Conservation (phyloP, 2,888 invertebrate species). For the Leptopilina syphax region DNA sequence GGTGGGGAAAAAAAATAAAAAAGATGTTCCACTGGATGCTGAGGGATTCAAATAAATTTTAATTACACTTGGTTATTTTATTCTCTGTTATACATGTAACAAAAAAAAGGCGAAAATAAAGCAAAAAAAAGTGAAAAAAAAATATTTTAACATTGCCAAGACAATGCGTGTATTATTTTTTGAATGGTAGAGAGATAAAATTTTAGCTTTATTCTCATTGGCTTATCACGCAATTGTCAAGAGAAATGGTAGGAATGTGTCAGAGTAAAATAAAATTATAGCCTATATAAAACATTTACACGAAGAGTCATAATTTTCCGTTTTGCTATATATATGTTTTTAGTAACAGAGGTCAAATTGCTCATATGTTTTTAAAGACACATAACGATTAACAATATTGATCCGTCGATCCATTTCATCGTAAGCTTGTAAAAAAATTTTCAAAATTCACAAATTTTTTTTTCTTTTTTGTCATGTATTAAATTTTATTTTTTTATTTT, state of each 20-base stretch:
- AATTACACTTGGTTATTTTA: neutral
- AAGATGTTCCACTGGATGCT: neutral
- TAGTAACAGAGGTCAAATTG: neutral
- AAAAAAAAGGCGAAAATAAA: neutral
- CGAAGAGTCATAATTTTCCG: constrained; percentile 13
- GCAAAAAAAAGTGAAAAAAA: neutral
- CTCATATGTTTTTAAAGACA: neutral
- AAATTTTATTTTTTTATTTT: too few species aligned
- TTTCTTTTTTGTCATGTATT: too few species aligned
- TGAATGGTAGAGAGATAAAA: neutral
- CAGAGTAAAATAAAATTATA: constrained; percentile 8
- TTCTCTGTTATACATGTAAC: neutral
- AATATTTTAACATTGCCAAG: too few species aligned
- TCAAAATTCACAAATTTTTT: too few species aligned
- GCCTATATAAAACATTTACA: neutral
- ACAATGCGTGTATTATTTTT: neutral
- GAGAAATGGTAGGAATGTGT: constrained; percentile 8
- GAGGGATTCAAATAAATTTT: neutral
- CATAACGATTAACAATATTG: too few species aligned
- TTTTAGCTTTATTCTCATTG: neutral
- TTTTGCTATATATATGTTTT: neutral
- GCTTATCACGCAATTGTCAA: neutral
- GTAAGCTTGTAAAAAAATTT: neutral
- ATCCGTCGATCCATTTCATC: too few species aligned
- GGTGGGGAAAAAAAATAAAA: neutral